These are phyloP conservation scores for Tenualosa ilisha DNA, from an alignment of 2,797 vertebrate genomes.

Conservation along the genomic window DNA sequence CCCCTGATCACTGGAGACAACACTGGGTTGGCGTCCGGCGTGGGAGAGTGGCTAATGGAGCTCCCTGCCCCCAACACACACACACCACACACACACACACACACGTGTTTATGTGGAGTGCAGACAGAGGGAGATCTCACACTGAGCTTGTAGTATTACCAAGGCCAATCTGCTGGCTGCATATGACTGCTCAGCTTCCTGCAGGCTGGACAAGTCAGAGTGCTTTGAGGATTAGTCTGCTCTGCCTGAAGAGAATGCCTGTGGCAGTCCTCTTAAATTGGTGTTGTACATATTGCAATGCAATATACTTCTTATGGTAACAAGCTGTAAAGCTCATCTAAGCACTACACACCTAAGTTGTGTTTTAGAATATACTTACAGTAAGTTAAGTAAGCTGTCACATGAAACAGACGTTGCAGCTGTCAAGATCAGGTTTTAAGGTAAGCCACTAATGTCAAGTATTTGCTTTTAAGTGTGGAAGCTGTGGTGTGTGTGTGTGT, in stretches of 20 bases:
- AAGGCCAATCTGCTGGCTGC: neutral
- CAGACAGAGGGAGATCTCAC: neutral
- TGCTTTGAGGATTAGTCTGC: neutral
- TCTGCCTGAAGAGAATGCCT: neutral
- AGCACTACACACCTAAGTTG: conserved; percentile 1
- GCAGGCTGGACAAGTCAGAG: neutral
- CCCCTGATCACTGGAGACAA: conserved; percentile 75
- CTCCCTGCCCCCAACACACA: neutral
- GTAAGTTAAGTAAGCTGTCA: conserved; percentile 17
- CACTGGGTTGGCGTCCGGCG: conserved; percentile 64
- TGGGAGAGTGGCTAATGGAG: conserved; percentile 40
- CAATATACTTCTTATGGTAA: neutral
- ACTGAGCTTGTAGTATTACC: conserved; percentile 8
- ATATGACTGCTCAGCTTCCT: neutral
- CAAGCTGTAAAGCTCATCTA: neutral
- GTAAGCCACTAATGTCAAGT: conserved; percentile 4
- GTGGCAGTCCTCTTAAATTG: neutral
- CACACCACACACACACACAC: conserved; percentile 3
- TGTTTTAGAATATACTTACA: neutral
- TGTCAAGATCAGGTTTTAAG: conserved; percentile 25
- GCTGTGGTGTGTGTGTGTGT: conserved; percentile 37
- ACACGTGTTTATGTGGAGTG: conserved; percentile 14
- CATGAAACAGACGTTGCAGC: neutral
- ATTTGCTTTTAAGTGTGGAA: conserved; percentile 43
- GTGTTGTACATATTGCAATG: neutral